phyloP scores from a whole-genome alignment of 2,797 vertebrate species.

The Aulostomus chinensis region DNA sequence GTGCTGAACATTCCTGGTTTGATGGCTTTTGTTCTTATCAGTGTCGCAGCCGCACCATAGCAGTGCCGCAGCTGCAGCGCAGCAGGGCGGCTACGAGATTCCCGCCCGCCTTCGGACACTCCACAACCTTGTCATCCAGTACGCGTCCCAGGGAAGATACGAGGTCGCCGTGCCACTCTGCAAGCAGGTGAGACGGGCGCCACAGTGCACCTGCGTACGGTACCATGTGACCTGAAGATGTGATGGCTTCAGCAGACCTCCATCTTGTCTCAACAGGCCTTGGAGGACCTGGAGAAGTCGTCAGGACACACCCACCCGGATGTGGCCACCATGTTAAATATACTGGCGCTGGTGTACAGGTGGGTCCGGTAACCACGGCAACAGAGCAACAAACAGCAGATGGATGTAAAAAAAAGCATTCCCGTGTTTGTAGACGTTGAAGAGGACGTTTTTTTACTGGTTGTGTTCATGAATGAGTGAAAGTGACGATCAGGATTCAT shows the following conservation, averaged over 20 bases:
- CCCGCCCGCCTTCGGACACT: constrained; percentile 87
- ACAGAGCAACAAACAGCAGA: neutral
- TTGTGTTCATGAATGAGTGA: too few species aligned
- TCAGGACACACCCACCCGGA: constrained; percentile 90
- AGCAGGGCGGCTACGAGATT: constrained; percentile 90
- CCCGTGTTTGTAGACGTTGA: too few species aligned
- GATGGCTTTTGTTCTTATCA: too few species aligned
- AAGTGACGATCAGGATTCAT: too few species aligned
- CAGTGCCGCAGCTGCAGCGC: constrained; percentile 77
- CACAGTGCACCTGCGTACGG: too few species aligned
- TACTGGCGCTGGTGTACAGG: constrained; percentile 90
- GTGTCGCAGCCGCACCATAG: constrained; percentile 73
- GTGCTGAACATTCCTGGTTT: neutral
- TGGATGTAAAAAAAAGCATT: too few species aligned
- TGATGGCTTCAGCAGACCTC: too few species aligned
- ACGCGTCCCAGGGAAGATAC: constrained; percentile 88
- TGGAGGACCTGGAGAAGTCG: constrained; percentile 91
- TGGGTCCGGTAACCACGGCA: constrained; percentile 39
- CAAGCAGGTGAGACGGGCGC: constrained; percentile 72
- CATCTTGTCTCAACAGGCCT: constrained; percentile 68
- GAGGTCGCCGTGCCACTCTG: constrained; percentile 91
- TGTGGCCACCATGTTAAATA: constrained; percentile 92
- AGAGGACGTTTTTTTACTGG: too few species aligned
- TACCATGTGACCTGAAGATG: neutral
- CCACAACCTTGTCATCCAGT: constrained; percentile 93